These are phyloP conservation scores for Esox masquinongy DNA, from an alignment of 2,797 vertebrate species.

Conservation along the genomic window DNA sequence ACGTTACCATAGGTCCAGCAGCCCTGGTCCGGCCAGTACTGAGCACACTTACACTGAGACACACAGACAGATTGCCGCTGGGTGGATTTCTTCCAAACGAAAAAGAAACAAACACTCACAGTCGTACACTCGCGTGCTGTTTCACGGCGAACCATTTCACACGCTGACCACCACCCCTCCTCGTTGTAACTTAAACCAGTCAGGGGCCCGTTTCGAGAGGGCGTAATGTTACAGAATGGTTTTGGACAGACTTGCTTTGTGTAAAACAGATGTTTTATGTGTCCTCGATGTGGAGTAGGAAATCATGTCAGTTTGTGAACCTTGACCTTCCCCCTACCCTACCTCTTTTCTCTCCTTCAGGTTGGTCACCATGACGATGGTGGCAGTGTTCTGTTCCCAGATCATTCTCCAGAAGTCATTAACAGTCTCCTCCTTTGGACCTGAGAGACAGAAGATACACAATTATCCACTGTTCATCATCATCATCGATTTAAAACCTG, in stretches of 20 bases:
- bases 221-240: neutral
- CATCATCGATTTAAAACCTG: neutral
- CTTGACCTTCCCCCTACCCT: conserved; percentile 12
- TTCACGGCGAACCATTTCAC: neutral
- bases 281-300: neutral
- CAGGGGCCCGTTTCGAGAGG: neutral
- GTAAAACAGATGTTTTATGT: neutral
- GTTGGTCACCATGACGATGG: conserved; percentile 99
- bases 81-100: neutral
- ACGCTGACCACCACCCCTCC: neutral
- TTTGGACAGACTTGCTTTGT: neutral
- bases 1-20: conserved; percentile 99
- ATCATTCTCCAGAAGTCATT: conserved; percentile 99
- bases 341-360: conserved; percentile 98
- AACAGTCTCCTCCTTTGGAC: conserved; percentile 97
- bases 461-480: neutral
- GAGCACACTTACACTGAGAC: conserved; percentile 93
- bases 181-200: neutral
- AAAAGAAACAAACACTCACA: conserved; percentile 6
- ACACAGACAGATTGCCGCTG: neutral
- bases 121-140: neutral
- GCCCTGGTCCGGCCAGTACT: conserved; percentile 99
- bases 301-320: neutral
- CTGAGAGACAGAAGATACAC: conserved; percentile 60
- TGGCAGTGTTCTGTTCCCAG: conserved; percentile 98